phyloP scores from a whole-genome alignment of 2,888 invertebrate species.

The Hyposoter didymator region DNA sequence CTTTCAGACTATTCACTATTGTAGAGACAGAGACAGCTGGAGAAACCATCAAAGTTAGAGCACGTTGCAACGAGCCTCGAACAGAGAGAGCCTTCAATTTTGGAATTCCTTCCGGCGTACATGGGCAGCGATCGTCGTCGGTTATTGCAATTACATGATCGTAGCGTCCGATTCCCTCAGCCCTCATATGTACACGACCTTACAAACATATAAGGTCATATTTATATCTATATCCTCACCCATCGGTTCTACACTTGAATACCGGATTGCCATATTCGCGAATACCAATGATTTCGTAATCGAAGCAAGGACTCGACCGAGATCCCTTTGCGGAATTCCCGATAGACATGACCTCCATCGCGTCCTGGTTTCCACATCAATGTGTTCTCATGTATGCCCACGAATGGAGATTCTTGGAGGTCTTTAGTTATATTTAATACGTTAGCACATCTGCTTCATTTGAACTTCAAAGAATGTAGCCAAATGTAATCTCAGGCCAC shows the following conservation, averaged over 20 bases:
- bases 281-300: constrained; percentile 60
- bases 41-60: constrained; percentile 22
- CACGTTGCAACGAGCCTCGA: not conserved
- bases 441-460: not conserved
- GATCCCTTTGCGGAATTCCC: constrained; percentile 48
- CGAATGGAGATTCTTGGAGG: constrained; percentile 13
- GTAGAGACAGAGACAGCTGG: constrained; percentile 9
- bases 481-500: constrained; percentile 14
- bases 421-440: constrained; percentile 28
- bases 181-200: constrained; percentile 3
- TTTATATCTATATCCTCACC: constrained; percentile 16
- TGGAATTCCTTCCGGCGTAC: constrained; percentile 54
- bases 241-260: constrained; percentile 42
- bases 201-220: constrained; percentile 14
- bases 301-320: constrained; percentile 48
- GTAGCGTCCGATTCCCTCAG: constrained; percentile 41
- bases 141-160: constrained; percentile 58
- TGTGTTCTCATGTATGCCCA: not conserved
- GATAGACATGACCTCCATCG: constrained; percentile 34
- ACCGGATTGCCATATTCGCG: constrained; percentile 55
- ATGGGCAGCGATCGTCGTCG: constrained; percentile 41
- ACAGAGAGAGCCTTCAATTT: constrained; percentile 41
- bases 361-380: not conserved
- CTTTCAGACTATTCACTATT: not conserved
- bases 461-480: not conserved